These are phyloP conservation scores for Chroicocephalus ridibundus DNA, from an alignment of 2,113 vertebrate genomes.

Conservation along the genomic window DNA sequence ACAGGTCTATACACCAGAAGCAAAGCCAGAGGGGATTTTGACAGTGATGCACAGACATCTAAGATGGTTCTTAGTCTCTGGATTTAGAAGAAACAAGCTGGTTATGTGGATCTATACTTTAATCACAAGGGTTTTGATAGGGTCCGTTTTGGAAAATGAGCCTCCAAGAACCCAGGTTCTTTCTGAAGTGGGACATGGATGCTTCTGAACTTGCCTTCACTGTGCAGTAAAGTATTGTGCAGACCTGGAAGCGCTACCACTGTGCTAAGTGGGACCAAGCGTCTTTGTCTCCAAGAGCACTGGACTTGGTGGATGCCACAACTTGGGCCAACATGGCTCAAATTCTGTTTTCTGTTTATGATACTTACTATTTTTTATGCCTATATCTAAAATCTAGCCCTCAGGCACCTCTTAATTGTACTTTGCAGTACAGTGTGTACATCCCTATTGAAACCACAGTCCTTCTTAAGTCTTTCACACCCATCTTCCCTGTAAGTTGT, in stretches of 20 bases:
- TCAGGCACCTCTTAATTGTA: not conserved
- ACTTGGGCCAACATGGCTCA: not conserved
- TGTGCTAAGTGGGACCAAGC: not conserved
- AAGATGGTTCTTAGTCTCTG: not conserved
- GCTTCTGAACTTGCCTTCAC: not conserved
- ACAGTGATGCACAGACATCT: not conserved
- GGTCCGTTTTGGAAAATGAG: not conserved
- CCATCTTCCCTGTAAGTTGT: not conserved
- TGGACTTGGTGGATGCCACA: not conserved
- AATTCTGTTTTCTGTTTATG: not conserved
- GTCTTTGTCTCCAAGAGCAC: fast-evolving
- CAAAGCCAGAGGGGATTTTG: not conserved
- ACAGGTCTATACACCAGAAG: not conserved
- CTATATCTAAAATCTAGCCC: not conserved
- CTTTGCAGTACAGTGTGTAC: not conserved
- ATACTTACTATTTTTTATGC: not conserved
- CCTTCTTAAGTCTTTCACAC: not conserved
- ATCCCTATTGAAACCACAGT: not conserved
- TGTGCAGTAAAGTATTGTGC: not conserved
- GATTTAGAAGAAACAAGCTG: not conserved
- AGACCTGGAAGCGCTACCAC: not conserved
- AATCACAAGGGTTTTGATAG: not conserved
- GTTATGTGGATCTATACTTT: not conserved
- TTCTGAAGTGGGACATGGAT: not conserved
- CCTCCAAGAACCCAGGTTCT: not conserved